Conservation (phyloP, 2,888 invertebrate species). For the Rhyacophila evoluta region DNA sequence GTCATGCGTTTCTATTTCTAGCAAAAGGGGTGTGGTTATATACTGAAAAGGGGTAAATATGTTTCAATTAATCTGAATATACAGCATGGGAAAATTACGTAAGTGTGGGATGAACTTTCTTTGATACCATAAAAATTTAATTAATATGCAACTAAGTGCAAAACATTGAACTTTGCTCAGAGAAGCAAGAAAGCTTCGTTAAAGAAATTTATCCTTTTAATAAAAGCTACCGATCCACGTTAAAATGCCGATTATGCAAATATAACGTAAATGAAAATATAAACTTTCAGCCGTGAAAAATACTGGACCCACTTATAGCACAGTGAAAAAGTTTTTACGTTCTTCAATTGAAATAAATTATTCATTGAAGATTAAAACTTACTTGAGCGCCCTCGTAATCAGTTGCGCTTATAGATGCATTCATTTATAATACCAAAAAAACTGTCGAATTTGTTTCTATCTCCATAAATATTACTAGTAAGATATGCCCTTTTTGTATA, state of each 20-base stretch:
- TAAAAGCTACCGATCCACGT: background rate
- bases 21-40: too few species aligned
- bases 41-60: too few species aligned
- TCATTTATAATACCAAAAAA: too few species aligned
- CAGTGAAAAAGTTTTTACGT: background rate
- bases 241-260: conserved; percentile 10
- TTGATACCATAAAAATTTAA: background rate
- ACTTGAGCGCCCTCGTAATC: too few species aligned
- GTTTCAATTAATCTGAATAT: background rate
- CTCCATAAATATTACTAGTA: too few species aligned
- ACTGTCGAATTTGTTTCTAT: too few species aligned
- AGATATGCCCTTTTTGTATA: too few species aligned
- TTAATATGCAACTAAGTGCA: conserved; percentile 5
- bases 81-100: background rate
- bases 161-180: conserved; percentile 13
- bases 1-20: too few species aligned
- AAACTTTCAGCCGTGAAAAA: background rate
- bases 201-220: conserved; percentile 22
- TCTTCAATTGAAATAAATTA: background rate
- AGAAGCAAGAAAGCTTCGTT: background rate
- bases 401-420: too few species aligned
- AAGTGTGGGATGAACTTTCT: background rate
- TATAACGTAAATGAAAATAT: background rate
- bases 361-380: background rate
- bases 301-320: background rate